Evolutionary conservation across 2,113 vertebrate species (phyloP).

Genomic region (Zeus faber): DNA sequence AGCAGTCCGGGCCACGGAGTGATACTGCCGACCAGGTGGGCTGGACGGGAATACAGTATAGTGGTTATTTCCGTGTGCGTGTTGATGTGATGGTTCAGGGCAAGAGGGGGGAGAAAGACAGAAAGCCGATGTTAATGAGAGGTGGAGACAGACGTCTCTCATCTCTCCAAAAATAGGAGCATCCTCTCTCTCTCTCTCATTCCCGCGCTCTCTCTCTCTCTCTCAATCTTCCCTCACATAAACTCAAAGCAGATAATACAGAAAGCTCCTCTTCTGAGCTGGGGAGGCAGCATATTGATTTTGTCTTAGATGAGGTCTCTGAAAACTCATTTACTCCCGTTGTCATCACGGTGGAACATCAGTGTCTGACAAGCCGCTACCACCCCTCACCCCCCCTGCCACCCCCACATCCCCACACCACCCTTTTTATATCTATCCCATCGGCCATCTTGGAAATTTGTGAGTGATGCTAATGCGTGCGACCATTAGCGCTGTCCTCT

Average conservation of each 20-base stretch:
- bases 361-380: conserved; percentile 68
- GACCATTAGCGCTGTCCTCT: conserved; percentile 56
- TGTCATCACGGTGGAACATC: conserved; percentile 73
- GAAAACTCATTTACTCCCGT: conserved; percentile 76
- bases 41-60: conserved; percentile 61
- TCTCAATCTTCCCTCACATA: conserved; percentile 17
- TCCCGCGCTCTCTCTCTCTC: conserved; percentile 11
- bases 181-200: conserved; percentile 28
- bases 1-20: conserved; percentile 68
- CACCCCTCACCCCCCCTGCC: not conserved
- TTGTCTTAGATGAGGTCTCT: conserved; percentile 78
- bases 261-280: conserved; percentile 64
- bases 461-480: conserved; percentile 66
- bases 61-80: conserved; percentile 53
- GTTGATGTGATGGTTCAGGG: conserved; percentile 49
- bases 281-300: conserved; percentile 77
- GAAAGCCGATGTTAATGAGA: conserved; percentile 47
- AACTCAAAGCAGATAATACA: conserved; percentile 61
- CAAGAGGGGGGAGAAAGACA: conserved; percentile 24
- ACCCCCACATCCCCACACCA: no score
- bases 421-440: conserved; percentile 33
- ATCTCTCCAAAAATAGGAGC: conserved; percentile 55
- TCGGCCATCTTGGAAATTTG: conserved; percentile 68
- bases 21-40: conserved; percentile 73
- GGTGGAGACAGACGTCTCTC: conserved; percentile 67